Conservation (phyloP, 1,140 invertebrate genomes). For the Atopsyche davidsoni region DNA sequence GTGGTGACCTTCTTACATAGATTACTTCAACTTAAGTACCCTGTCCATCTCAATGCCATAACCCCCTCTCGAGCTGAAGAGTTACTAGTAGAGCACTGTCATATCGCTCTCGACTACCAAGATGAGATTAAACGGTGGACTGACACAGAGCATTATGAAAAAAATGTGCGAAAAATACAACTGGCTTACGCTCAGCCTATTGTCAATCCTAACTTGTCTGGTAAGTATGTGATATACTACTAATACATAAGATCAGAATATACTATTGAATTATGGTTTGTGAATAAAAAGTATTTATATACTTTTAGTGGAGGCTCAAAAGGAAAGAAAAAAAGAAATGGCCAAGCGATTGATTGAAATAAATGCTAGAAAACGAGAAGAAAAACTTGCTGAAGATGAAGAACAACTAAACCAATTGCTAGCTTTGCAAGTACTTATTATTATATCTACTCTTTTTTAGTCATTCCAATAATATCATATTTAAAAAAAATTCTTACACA, state of each 20-base stretch:
- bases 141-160: slow-evolving; percentile 75
- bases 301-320: slow-evolving; percentile 68
- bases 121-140: slow-evolving; percentile 76
- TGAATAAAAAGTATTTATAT: slow-evolving; percentile 11
- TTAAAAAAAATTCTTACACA: too few relatives aligned
- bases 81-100: slow-evolving; percentile 73
- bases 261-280: too few relatives aligned
- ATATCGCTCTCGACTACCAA: slow-evolving; percentile 71
- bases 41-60: slow-evolving; percentile 80
- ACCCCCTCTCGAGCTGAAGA: slow-evolving; percentile 83
- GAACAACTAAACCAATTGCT: slow-evolving; percentile 75
- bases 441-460: too few relatives aligned
- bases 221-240: slow-evolving; percentile 31
- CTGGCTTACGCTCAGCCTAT: slow-evolving; percentile 66
- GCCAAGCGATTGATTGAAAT: slow-evolving; percentile 76
- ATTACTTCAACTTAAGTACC: slow-evolving; percentile 90
- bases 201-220: slow-evolving; percentile 49
- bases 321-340: slow-evolving; percentile 77
- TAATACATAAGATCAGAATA: too few relatives aligned
- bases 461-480: too few relatives aligned
- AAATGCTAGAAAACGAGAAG: slow-evolving; percentile 78
- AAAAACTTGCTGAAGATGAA: slow-evolving; percentile 81
- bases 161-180: slow-evolving; percentile 77
- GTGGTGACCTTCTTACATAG: slow-evolving; percentile 81
- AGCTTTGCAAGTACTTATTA: slow-evolving; percentile 60